phyloP scores from a whole-genome alignment of 2,113 vertebrate species.

The Gallinago jamesoni region DNA sequence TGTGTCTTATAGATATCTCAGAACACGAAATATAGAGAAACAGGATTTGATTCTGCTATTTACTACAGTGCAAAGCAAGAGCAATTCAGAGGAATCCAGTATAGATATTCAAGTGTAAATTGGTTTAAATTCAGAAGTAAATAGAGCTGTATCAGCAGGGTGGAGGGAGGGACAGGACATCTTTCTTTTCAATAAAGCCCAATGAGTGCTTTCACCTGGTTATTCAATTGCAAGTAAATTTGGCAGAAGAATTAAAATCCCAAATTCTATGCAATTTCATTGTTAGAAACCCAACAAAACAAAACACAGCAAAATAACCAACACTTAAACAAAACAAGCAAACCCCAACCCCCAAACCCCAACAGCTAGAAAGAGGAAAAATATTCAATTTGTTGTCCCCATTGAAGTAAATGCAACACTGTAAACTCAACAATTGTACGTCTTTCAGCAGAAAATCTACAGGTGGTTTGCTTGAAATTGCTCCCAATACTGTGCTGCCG shows the following conservation, averaged over 20 bases:
- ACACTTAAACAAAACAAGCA: not conserved
- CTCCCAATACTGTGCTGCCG: not conserved
- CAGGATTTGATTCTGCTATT: not conserved
- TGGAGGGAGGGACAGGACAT: fast-evolving
- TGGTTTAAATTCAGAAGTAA: not conserved
- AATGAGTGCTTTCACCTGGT: not conserved
- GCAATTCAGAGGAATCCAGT: not conserved
- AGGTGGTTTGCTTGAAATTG: not conserved
- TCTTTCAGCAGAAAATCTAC: not conserved
- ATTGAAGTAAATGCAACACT: not conserved
- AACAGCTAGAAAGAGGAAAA: not conserved
- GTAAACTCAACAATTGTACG: not conserved
- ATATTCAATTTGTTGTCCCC: not conserved
- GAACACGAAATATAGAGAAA: not conserved
- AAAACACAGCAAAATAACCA: not conserved
- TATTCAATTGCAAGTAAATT: not conserved
- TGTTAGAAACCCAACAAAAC: not conserved
- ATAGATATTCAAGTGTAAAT: not conserved
- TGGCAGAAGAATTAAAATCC: not conserved
- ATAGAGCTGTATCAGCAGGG: not conserved
- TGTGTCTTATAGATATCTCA: not conserved
- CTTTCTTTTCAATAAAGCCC: not conserved
- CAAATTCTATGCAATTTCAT: not conserved
- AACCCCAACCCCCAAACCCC: not conserved
- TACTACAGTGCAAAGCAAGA: not conserved